phyloP scores from a whole-genome alignment of 2,797 vertebrate species.

The Pteropus rufus region DNA sequence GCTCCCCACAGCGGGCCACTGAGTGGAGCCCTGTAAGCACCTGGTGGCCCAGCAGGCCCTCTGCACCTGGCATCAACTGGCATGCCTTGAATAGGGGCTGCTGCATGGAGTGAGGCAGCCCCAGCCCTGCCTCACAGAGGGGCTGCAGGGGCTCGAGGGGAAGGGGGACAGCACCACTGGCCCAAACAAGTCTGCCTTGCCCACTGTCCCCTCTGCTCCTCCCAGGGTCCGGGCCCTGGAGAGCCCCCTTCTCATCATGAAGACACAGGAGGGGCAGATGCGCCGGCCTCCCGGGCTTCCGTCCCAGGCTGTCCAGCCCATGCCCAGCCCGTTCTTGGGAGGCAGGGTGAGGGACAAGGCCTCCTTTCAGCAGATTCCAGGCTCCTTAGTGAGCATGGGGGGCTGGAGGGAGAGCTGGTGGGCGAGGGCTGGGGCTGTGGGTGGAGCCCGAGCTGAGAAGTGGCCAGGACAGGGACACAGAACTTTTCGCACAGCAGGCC shows the following conservation, averaged over 20 bases:
- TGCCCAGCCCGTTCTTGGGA: not conserved
- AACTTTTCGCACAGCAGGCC: not conserved
- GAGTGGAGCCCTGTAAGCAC: not conserved
- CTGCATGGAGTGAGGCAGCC: not conserved
- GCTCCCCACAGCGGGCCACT: rapidly evolving
- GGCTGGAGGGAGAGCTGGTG: too few relatives aligned
- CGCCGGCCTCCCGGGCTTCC: not conserved
- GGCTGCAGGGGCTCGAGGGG: not conserved
- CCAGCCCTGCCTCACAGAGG: not conserved
- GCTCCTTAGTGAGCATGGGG: too few relatives aligned
- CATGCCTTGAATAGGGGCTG: not conserved
- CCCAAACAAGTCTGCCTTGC: not conserved
- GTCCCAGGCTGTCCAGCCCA: not conserved
- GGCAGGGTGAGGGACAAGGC: not conserved
- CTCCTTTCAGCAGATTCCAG: not conserved
- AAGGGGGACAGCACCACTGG: not conserved
- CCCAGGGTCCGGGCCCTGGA: too few relatives aligned
- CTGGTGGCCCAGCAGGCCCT: not conserved
- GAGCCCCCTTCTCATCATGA: not conserved
- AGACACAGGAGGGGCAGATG: not conserved
- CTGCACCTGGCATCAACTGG: too few relatives aligned
- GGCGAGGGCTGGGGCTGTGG: not conserved
- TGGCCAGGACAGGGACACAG: not conserved
- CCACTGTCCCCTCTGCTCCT: not conserved
- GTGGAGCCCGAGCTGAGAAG: not conserved